These are phyloP conservation scores for Gymnogyps californianus DNA, from an alignment of 2,113 vertebrate genomes.

Conservation along the genomic window DNA sequence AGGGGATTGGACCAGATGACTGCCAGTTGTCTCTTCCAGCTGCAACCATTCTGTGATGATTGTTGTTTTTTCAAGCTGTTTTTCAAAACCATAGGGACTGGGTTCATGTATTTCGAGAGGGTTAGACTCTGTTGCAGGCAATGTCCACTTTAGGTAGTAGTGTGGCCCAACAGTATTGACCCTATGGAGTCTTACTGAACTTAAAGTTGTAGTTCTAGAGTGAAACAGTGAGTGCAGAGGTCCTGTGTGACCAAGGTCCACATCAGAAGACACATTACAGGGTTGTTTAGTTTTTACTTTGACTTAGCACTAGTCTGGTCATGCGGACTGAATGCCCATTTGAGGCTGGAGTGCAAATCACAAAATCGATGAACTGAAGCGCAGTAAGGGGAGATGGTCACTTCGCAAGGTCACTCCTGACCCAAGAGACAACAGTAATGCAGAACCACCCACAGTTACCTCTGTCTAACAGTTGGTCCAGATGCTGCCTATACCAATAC, in stretches of 20 bases:
- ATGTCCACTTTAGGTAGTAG: not conserved
- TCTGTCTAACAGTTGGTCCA: not conserved
- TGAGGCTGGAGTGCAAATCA: not conserved
- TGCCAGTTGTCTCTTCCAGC: not conserved
- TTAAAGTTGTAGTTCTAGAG: not conserved
- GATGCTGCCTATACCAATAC: not conserved
- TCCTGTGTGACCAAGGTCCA: not conserved
- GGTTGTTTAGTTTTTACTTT: not conserved
- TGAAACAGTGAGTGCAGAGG: not conserved
- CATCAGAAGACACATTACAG: not conserved
- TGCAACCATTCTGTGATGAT: not conserved
- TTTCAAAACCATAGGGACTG: not conserved
- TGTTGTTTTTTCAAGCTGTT: not conserved
- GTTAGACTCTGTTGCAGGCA: not conserved
- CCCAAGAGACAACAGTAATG: not conserved
- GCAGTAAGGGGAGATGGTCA: not conserved
- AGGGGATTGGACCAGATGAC: not conserved
- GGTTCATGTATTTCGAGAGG: not conserved
- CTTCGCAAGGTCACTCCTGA: not conserved
- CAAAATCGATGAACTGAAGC: not conserved
- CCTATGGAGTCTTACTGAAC: not conserved
- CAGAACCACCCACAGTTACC: not conserved
- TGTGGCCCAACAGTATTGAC: not conserved
- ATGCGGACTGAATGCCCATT: not conserved
- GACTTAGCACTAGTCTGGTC: not conserved